Base-by-base conservation (phyloP, 2,888 invertebrate species). In the Tenthredo distinguenda region DNA sequence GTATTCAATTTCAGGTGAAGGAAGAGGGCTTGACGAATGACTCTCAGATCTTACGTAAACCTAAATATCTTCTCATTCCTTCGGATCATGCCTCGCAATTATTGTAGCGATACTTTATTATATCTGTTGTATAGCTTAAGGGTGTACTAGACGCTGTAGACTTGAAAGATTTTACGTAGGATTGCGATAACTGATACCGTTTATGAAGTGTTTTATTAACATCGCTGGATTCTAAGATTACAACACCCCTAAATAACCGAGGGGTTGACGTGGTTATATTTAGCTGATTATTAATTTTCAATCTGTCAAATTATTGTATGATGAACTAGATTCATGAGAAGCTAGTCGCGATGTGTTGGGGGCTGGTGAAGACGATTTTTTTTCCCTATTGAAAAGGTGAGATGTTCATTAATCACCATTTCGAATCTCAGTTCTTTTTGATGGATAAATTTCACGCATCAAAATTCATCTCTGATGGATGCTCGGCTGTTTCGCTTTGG, bases 401-500 rank as follows among this genome's bases (percentile, higher is more conserved):
- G 26, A 15, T 68, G 68, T 34, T 84, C 76, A 15, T 65, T 86
- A 31, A 47, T 85, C 34, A 85, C 81, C 43, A 84, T 84, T 12
- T 74, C 76, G 18, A 84, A n/a, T 84, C 85, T 2, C 26, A 10
- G 40, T 72, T 74, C 65, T 72, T 37, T 50, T 6, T 12, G 50
- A 34, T 34, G 50, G 50, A 50, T 50, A 55, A 50, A 77, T 77
- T 77, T 77, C 31, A 55, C 47, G 84, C 62, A 40, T 83, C 86
- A 5, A 83, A 72, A 55, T 77, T 76, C 84, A 62, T 84, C 21
- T 77, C 83, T 47, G 77, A 72, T 55, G 86, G 86, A 34, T 82
- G 85, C 43, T 50, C 65, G 7, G 37, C 34, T 12, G 76, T 84
- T 21, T 86, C 62, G 50, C 21, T 40, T 43, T 26, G 74, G 74